A percentile compares a stretch with the other conserved stretches of the same genome.
Evolutionary conservation across 2,797 vertebrate genomes (phyloP).

Genomic region (Megalops cyprinoides): DNA sequence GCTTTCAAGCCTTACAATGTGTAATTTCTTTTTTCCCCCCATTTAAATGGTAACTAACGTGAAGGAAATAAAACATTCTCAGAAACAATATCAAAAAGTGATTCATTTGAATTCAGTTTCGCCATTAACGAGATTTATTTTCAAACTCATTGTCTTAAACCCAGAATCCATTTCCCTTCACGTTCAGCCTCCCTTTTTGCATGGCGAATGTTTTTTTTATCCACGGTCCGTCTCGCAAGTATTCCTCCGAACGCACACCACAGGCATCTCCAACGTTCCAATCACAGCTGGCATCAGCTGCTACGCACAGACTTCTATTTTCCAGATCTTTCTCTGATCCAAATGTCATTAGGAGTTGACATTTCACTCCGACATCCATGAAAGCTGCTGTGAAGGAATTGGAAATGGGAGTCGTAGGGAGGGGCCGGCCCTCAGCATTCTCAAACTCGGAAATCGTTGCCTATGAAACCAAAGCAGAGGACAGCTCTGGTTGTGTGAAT

Average conservation of each 20-base stretch:
- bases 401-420: neutral
- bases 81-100: neutral
- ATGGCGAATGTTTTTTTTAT: neutral
- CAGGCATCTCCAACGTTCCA: neutral
- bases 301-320: neutral
- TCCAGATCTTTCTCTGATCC: neutral
- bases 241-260: neutral
- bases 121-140: slow-evolving; percentile 13
- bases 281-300: neutral
- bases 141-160: slow-evolving; percentile 1
- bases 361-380: too few species aligned
- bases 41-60: neutral
- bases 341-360: neutral
- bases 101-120: slow-evolving; percentile 9
- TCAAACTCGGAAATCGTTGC: too few species aligned
- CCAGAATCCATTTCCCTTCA: neutral
- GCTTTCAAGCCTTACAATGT: neutral
- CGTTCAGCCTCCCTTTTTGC: neutral
- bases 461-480: too few species aligned
- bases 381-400: neutral
- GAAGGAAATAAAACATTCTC: neutral
- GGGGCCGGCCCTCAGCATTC: neutral
- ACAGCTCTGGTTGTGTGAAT: neutral
- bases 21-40: neutral
- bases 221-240: neutral